Conservation (phyloP, 2,113 vertebrate genomes). For the Gobio gobio region DNA sequence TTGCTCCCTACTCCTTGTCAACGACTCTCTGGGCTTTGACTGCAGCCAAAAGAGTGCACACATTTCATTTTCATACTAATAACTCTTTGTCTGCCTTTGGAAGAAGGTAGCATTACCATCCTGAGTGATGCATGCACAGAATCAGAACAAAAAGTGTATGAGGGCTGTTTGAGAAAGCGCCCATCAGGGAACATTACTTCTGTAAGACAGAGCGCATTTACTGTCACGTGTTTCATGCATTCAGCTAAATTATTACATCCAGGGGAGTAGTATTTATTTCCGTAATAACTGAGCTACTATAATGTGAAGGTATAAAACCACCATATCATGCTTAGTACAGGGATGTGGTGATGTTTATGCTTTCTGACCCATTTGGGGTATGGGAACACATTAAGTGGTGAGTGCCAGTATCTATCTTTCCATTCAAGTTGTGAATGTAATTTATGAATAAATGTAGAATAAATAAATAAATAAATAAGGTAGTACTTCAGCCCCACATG, state of each 20-base stretch:
- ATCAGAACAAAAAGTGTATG: slow-evolving; percentile 39
- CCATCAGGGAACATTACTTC: slow-evolving; percentile 45
- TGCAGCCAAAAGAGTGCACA: slow-evolving; percentile 42
- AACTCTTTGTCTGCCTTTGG: slow-evolving; percentile 49
- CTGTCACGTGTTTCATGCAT: slow-evolving; percentile 52
- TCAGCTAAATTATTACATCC: slow-evolving; percentile 56
- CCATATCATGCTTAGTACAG: slow-evolving; percentile 44
- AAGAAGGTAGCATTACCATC: slow-evolving; percentile 49
- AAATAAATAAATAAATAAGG: neutral
- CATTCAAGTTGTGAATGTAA: neutral
- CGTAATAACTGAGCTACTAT: slow-evolving; percentile 55
- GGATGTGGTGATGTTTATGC: slow-evolving; percentile 49
- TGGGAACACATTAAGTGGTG: slow-evolving; percentile 38
- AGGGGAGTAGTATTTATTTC: slow-evolving; percentile 60
- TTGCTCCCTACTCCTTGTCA: slow-evolving; percentile 49
- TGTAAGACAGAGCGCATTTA: slow-evolving; percentile 52
- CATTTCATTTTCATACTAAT: slow-evolving; percentile 57
- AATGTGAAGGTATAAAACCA: slow-evolving; percentile 53
- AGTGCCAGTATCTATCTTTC: neutral
- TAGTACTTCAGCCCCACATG: neutral
- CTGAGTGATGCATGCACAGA: slow-evolving; percentile 39
- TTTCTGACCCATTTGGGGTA: slow-evolving; percentile 35
- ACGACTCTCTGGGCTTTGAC: slow-evolving; percentile 44
- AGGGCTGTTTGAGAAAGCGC: slow-evolving; percentile 33
- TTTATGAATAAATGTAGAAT: neutral